Conservation (phyloP, 2,797 vertebrate genomes). For the Astyanax mexicanus region DNA sequence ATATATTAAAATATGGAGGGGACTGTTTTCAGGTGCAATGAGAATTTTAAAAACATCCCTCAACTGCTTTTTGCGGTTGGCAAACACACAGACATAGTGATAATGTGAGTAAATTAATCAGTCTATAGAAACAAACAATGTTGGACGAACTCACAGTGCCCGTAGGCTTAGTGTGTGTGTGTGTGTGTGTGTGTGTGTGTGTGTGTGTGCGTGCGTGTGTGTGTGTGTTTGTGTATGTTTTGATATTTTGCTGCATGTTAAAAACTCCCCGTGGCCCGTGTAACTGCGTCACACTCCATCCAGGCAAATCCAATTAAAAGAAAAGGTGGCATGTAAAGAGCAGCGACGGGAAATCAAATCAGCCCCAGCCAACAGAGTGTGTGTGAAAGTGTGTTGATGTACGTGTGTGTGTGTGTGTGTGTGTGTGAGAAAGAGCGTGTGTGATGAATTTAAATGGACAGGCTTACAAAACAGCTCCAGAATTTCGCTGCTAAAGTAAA, state of each 20-base stretch:
- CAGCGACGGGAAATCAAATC: constrained; percentile 42
- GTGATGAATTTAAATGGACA: constrained; percentile 7
- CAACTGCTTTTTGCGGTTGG: background rate
- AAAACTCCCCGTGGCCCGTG: constrained; percentile 29
- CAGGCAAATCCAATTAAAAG: constrained; percentile 58
- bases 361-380: constrained; percentile 5
- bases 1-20: constrained; percentile 15
- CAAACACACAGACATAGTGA: constrained; percentile 26
- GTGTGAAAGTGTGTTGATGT: constrained; percentile 7
- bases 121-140: background rate
- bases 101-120: constrained; percentile 25
- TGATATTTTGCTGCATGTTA: background rate
- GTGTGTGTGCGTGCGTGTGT: constrained; percentile 2
- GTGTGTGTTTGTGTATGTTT: constrained; percentile 3
- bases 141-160: background rate
- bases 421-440: too few relatives aligned
- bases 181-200: constrained; percentile 6
- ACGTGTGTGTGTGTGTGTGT: constrained; percentile 19
- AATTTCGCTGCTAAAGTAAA: background rate
- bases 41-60: too few relatives aligned
- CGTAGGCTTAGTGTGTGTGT: background rate
- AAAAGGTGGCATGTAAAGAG: constrained; percentile 45
- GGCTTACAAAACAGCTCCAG: background rate
- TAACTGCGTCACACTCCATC: constrained; percentile 38
- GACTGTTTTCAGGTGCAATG: background rate